Percentiles rank a stretch among this genome's conserved stretches.
These are phyloP conservation scores for Thyatira batis DNA, from an alignment of 2,888 invertebrate genomes.

Conservation along the genomic window DNA sequence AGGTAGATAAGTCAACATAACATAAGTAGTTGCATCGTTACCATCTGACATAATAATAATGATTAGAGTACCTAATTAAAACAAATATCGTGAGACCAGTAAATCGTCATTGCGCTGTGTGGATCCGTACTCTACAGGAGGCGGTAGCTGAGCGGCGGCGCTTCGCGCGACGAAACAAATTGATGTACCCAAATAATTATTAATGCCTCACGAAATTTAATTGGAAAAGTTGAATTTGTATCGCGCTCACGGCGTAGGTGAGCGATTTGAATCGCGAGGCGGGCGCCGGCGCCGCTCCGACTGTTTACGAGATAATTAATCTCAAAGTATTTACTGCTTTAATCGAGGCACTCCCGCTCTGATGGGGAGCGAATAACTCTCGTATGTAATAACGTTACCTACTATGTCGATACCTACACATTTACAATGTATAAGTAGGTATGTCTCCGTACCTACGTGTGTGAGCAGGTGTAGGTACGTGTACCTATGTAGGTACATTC, in stretches of 20 bases:
- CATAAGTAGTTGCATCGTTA: too few species aligned
- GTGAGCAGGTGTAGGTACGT: not conserved
- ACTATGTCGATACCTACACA: slow-evolving; percentile 47
- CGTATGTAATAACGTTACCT: slow-evolving; percentile 76
- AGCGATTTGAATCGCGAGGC: slow-evolving; percentile 73
- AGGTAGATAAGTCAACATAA: too few species aligned
- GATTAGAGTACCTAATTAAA: too few species aligned
- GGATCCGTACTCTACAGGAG: slow-evolving; percentile 42
- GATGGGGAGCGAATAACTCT: slow-evolving; percentile 78
- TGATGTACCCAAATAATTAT: slow-evolving; percentile 84
- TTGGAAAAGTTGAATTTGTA: slow-evolving; percentile 84
- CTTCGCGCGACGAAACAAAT: slow-evolving; percentile 79
- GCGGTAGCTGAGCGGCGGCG: slow-evolving; percentile 58
- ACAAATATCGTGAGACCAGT: slow-evolving; percentile 37
- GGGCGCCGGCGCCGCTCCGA: slow-evolving; percentile 64
- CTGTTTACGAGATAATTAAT: slow-evolving; percentile 83
- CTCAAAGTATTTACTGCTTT: slow-evolving; percentile 83
- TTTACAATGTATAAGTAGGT: slow-evolving; percentile 16
- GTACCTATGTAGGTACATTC: not conserved
- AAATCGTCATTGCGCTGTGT: slow-evolving; percentile 25
- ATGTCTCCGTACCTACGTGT: slow-evolving; percentile 8
- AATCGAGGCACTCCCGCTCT: slow-evolving; percentile 74
- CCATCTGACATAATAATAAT: too few species aligned
- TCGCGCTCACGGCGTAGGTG: slow-evolving; percentile 81
- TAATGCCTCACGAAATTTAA: slow-evolving; percentile 84